A percentile compares a stretch with the other conserved stretches of the same genome.
Evolutionary conservation across 1,140 invertebrate genomes (phyloP).

Genomic region (Panagrolaimus sp.): DNA sequence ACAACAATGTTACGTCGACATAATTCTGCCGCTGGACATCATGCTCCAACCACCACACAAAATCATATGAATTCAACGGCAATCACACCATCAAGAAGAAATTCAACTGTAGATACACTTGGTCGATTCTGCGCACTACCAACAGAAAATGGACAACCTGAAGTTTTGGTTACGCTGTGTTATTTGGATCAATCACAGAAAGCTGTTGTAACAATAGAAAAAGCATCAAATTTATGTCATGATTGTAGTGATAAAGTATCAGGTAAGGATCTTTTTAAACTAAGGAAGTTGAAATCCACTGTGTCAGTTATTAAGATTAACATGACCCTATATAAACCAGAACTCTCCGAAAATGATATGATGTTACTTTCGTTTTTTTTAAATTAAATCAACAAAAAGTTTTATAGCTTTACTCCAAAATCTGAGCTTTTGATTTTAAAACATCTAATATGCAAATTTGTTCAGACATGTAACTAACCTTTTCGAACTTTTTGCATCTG

Average conservation of each 20-base stretch:
- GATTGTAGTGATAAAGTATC: background rate
- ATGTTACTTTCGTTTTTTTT: too few relatives aligned
- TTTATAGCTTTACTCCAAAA: too few relatives aligned
- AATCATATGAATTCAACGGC: background rate
- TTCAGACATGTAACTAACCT: too few relatives aligned
- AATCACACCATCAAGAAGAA: background rate
- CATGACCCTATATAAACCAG: too few relatives aligned
- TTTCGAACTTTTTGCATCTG: too few relatives aligned
- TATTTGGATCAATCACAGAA: background rate
- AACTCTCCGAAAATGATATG: too few relatives aligned
- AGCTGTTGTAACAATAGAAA: background rate
- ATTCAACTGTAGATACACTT: background rate
- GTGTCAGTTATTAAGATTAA: too few relatives aligned
- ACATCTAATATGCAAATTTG: too few relatives aligned
- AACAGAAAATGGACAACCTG: background rate
- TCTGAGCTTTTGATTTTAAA: too few relatives aligned
- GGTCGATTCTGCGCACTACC: conserved; percentile 10
- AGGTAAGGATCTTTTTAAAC: background rate
- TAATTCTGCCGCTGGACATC: background rate
- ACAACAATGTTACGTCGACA: background rate
- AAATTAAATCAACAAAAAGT: too few relatives aligned
- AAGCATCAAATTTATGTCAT: background rate
- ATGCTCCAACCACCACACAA: too few relatives aligned
- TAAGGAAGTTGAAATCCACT: too few relatives aligned
- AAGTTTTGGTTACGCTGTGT: background rate